Evolutionary conservation across 2,113 vertebrate genomes (phyloP).

Genomic region (Anhinga rufa): DNA sequence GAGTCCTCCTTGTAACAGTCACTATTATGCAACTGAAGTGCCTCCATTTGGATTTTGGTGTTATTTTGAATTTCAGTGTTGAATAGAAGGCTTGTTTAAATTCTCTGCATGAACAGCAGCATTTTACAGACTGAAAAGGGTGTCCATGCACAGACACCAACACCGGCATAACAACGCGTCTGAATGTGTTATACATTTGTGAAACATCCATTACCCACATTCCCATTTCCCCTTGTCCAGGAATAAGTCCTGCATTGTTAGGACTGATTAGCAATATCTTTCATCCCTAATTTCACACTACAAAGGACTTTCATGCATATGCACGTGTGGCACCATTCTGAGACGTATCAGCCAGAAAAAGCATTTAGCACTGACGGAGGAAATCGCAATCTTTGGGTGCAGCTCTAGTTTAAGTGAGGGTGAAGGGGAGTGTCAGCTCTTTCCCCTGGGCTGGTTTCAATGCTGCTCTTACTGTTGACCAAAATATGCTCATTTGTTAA

Average conservation of each 20-base stretch:
- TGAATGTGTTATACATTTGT: constrained; percentile 26
- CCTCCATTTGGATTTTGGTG: constrained; percentile 50
- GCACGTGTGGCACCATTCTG: not conserved
- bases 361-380: not conserved
- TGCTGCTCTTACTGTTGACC: not conserved
- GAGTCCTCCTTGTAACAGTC: constrained; percentile 49
- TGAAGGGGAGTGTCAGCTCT: not conserved
- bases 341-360: not conserved
- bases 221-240: not conserved
- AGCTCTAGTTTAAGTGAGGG: not conserved
- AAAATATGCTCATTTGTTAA: not conserved
- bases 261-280: constrained; percentile 33
- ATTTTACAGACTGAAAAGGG: constrained; percentile 48
- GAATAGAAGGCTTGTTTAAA: constrained; percentile 61
- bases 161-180: not conserved
- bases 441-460: not conserved
- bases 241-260: constrained; percentile 41
- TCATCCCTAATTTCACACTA: constrained; percentile 34
- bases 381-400: not conserved
- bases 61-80: constrained; percentile 36
- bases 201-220: constrained; percentile 47
- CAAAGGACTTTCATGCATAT: not conserved
- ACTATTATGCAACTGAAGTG: constrained; percentile 55
- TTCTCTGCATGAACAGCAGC: constrained; percentile 44
- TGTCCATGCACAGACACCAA: constrained; percentile 39